Evolutionary conservation across 2,113 vertebrate species (phyloP), one percentile per base, ranked within the genome.

Genomic region (Leucopternis melanops): DNA sequence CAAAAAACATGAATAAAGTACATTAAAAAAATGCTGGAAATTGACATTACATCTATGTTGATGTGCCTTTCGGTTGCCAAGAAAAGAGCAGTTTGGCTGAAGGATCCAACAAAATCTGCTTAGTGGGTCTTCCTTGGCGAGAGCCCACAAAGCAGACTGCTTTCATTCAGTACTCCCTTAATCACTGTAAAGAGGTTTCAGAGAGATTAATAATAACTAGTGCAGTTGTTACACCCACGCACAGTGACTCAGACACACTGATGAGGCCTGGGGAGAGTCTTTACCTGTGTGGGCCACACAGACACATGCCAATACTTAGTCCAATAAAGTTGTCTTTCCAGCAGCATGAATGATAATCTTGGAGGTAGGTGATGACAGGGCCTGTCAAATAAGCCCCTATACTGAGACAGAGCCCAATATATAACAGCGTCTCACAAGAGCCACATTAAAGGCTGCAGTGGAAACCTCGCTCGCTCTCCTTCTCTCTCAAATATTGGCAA

Each of bases 31-130:
- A 58, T 1, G 3, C 55, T 94, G 62, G 38, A 92, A 88, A 90
- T 71, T 92, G 83, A 92, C 94, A 74, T 90, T 80, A 55, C 54
- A 70, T 87, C 82, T 95, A 75, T 82, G 78, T 88, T 90, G 84
- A 85, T 97, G 70, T 2, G 1, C 89, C 66, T 82, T 95, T 89
- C 45, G 23, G 70, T 58, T 95, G 95, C 97, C 95, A 97, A 83
- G 89, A 96, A 97, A 97, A 97, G 94, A 96, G 91, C 97, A 97
- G 89, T 95, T 95, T 97, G 95, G 95, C 70, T 96, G 79, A 94
- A 94, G 84, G n/a, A 92, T 79, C 84, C 92, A 95, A 82, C 81
- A 91, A 97, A 97, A 97, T 95, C 96, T 95, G 92, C 70, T 95
- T 95, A 90, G 91, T 88, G 78, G 84, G 84, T 88, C 92, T 97